These are phyloP conservation scores for Ibidorhyncha struthersii DNA, from an alignment of 2,113 vertebrate genomes.

Conservation along the genomic window DNA sequence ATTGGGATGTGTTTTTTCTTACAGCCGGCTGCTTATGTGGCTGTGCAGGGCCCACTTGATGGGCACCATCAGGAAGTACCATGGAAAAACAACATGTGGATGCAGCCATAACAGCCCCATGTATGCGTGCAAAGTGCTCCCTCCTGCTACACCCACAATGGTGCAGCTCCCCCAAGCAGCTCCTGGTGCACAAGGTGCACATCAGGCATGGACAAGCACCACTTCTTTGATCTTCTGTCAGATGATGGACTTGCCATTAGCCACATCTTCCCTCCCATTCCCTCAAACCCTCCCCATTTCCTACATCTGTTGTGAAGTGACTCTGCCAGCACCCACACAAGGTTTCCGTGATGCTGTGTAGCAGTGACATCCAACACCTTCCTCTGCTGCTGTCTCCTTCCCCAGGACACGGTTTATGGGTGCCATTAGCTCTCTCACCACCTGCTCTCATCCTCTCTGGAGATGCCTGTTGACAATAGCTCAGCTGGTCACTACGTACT, in stretches of 20 bases:
- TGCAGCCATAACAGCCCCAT: background rate
- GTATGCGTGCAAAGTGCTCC: background rate
- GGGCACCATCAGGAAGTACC: background rate
- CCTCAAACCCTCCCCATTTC: background rate
- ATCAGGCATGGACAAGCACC: background rate
- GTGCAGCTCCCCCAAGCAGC: background rate
- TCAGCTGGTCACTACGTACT: background rate
- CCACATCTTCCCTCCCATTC: background rate
- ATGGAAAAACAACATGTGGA: accelerated
- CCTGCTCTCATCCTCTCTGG: background rate
- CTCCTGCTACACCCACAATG: background rate
- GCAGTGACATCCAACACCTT: background rate
- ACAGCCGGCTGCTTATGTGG: background rate
- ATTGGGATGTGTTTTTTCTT: background rate
- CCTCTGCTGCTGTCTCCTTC: background rate
- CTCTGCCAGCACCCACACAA: background rate
- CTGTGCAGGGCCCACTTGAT: background rate
- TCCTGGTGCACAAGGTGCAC: background rate
- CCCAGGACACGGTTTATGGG: accelerated
- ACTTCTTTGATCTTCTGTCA: background rate
- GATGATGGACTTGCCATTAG: background rate
- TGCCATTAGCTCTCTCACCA: background rate
- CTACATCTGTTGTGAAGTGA: background rate
- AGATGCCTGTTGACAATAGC: background rate
- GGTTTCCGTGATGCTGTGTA: background rate